Base-by-base conservation (phyloP, 2,888 invertebrate species). In the Drosophila macrospina region DNA sequence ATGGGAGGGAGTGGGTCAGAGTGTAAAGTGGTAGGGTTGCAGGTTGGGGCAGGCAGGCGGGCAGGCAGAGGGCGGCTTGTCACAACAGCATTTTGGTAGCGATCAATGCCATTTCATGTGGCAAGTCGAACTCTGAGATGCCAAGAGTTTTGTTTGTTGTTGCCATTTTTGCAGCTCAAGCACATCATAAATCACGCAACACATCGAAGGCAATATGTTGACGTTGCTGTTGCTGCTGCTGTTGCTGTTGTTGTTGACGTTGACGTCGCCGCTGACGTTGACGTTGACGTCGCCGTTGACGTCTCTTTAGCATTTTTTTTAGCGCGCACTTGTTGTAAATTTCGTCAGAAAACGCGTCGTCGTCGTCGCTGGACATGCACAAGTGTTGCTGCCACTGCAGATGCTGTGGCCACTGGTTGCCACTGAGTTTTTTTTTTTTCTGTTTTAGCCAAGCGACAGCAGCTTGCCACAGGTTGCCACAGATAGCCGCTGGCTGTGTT, bases 311-410 rank as follows among this genome's bases (percentile, higher is more conserved):
- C 86, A 74, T 88, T 86, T 20, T 20, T 20, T 20, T 72, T 72
- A 56, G 69, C 62, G 71, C 50, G 82, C 85, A 87, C 89, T 87
- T 87, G 88, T 86, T 86, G 88, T 88, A 88, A 85, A 85, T 86
- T 88, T 85, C 88, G 71, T 80, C 73, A 76, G 88, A 88, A 86
- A 87, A 82, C 74, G 74, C 64, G 56, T 70, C 74, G 82, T 44
- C 64, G 56, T 70, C 74, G 82, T 44, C 59, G 42, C 60, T 67
- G 84, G 76, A 75, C 78, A 61, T 69, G 86, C 78, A 77, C 74
- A 80, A 83, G 86, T 82, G 79, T 73, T 71, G 71, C 65, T 61
- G 73, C 51, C 55, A 52, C 62, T 61, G 65, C 20, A 20, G 20
- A 20, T 82, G 79, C 69, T 71, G 70, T 64, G 61, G 74, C 55